Evolutionary conservation across 2,113 vertebrate genomes (phyloP), one percentile per base, ranked within the genome.

Genomic region (Lagopus muta): DNA sequence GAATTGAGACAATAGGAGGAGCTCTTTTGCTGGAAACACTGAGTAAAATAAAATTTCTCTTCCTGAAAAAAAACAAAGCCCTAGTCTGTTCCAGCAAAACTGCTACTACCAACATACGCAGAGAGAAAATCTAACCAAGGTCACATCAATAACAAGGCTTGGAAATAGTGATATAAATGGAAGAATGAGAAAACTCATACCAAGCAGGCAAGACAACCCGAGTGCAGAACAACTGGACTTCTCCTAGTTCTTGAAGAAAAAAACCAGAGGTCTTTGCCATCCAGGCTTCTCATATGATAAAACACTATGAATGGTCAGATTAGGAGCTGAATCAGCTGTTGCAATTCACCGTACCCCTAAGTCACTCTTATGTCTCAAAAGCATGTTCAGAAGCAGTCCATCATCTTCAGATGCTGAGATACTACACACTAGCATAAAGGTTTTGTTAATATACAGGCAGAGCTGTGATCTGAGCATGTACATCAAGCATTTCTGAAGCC

Each of bases 1-100:
- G 77, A 85, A 88, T 12, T 17, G 64, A 34, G 88, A 82, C 45
- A 86, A 60, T 43, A 94, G 64, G 82, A 95, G 88, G 64, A 80
- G 67, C 58, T 73, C 36, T 93, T 69, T 67, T 79, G 48, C 74
- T 92, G 78, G 85, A 83, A 95, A 88, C 30, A 85, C 27, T 10
- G 8, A 0, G 0, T 47, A 78, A 90, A 73, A 3, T 4, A 76
- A 85, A 90, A 34, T 28, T 1, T 81, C 86, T 30, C 15, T 73
- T 65, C n/a, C 3, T 10, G 19, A 13, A 21, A 28, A 28, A 47
- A 42, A 27, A 52, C 54, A 52, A 28, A 16, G 8, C 30, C 18
- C 10, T 22, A 47, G 32, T 71, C 13, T 55, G 13, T 85, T 18
- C 34, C 24, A 58, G 6, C 20, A 58, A 48, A 61, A 30, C 17